Conservation (phyloP, 2,888 invertebrate genomes). For the Chymomyza procnemis region DNA sequence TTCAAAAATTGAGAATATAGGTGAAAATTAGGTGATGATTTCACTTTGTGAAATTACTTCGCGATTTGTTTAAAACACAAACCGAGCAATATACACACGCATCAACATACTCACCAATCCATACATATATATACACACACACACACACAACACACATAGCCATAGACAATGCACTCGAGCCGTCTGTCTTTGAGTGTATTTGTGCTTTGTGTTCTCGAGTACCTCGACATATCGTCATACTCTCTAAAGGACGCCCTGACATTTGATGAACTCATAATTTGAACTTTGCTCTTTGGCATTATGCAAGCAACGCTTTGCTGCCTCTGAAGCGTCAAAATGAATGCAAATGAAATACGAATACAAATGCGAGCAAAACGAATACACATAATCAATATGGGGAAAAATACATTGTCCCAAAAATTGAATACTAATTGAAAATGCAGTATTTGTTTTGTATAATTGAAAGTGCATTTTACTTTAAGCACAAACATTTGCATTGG, state of each 20-base stretch:
- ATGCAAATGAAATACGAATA: neutral
- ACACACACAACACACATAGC: slow-evolving; percentile 4
- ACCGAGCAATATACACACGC: neutral
- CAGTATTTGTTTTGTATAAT: neutral
- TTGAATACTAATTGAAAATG: neutral
- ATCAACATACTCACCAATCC: neutral
- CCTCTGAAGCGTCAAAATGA: neutral
- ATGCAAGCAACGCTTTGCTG: neutral
- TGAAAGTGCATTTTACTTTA: neutral
- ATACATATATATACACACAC: slow-evolving; percentile 1
- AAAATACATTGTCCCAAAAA: neutral
- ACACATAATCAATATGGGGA: neutral
- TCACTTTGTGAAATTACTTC: neutral
- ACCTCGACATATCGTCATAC: neutral
- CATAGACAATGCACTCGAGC: slow-evolving; percentile 46
- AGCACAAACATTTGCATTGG: neutral
- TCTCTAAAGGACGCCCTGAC: slow-evolving; percentile 23
- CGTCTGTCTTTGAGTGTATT: slow-evolving; percentile 66
- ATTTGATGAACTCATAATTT: slow-evolving; percentile 68
- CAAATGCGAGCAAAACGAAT: no score
- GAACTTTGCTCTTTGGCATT: slow-evolving; percentile 53
- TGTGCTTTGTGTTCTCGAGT: slow-evolving; percentile 62
- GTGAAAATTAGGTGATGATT: no score
- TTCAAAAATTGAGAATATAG: no score
- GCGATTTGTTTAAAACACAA: neutral